These are phyloP conservation scores for Drosophila merina DNA, from an alignment of 2,888 invertebrate species.

Conservation along the genomic window DNA sequence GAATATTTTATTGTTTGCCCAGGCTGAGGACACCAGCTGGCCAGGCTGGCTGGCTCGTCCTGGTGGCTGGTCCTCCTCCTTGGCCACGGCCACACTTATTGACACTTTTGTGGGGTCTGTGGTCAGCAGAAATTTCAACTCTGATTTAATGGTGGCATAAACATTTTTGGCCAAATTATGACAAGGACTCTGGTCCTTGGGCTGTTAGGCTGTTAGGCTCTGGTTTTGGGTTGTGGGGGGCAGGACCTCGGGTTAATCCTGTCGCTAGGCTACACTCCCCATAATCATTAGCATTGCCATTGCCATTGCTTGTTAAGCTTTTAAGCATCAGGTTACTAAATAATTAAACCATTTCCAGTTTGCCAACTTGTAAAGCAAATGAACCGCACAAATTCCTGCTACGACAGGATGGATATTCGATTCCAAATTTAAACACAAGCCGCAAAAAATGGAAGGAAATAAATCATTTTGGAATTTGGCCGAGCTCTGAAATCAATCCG, in stretches of 20 bases:
- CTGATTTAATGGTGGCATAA: slow-evolving; percentile 70
- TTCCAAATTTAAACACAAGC: neutral
- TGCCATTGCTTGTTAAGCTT: slow-evolving; percentile 61
- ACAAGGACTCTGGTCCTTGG: slow-evolving; percentile 3
- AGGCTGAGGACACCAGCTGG: slow-evolving; percentile 62
- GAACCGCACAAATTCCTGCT: neutral
- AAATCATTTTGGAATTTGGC: neutral
- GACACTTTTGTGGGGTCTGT: slow-evolving; percentile 39
- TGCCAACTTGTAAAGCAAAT: slow-evolving; percentile 33
- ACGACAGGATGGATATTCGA: neutral
- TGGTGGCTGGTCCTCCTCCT: neutral
- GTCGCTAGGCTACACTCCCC: slow-evolving; percentile 27
- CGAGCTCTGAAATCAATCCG: neutral
- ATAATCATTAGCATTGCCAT: slow-evolving; percentile 51
- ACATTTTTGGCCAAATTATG: slow-evolving; percentile 71
- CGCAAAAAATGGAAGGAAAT: neutral
- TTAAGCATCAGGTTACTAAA: slow-evolving; percentile 67
- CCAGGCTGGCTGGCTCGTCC: neutral
- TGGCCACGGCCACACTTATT: slow-evolving; percentile 33
- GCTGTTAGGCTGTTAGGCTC: too few species aligned
- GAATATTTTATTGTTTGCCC: slow-evolving; percentile 76
- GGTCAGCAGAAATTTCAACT: slow-evolving; percentile 20
- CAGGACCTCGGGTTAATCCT: neutral
- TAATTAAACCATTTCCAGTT: slow-evolving; percentile 67
- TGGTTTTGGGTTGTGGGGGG: slow-evolving; percentile 2